Evolutionary conservation across 2,888 invertebrate species (phyloP), one percentile per base, ranked within the genome.

Genomic region (Hyposoter dolosus): DNA sequence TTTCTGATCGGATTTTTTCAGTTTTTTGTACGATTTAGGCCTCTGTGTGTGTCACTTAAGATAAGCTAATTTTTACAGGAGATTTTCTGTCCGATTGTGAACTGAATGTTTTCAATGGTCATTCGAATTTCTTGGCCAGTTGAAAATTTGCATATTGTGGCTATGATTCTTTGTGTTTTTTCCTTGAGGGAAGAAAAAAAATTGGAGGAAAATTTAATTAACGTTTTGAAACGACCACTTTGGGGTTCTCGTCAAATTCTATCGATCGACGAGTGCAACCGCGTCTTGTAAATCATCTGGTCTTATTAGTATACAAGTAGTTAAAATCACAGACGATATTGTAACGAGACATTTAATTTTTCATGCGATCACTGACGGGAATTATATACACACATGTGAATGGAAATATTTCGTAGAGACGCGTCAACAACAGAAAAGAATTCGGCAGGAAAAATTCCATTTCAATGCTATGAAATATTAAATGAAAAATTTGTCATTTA

Each of bases 321-420:
- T 83, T 71, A 82, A 84, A 89, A 89, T 89, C 89, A 89, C 89
- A 88, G 89, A 87, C 85, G 87, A 88, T 84, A 87, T 84, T 78
- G 85, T 85, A 84, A 82, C 60, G 75, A 86, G 85, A 88, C 82
- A 82, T 68, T 69, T 84, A 85, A 83, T 53, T 71, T 69, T 66
- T 75, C 45, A 43, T 60, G 63, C 47, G 7, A 10, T 72, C 56
- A 69, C 28, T 53, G 50, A 69, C 35, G 17, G 50, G 77, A 32
- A 68, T 71, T 40, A 28, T 65, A 35, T 68, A 68, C 50, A 28
- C 77, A 63, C 72, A 68, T 79, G 40, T 68, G 63, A 23, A 40
- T 56, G 35, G 4, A 53, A 19, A n/a, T 72, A 28, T 28, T 77
- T 53, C n/a, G n/a, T 19, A n/a, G 0, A 40, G 40, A 40, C 9